Base-by-base conservation (phyloP, 2,888 invertebrate genomes). In the Eupeodes luniger region DNA sequence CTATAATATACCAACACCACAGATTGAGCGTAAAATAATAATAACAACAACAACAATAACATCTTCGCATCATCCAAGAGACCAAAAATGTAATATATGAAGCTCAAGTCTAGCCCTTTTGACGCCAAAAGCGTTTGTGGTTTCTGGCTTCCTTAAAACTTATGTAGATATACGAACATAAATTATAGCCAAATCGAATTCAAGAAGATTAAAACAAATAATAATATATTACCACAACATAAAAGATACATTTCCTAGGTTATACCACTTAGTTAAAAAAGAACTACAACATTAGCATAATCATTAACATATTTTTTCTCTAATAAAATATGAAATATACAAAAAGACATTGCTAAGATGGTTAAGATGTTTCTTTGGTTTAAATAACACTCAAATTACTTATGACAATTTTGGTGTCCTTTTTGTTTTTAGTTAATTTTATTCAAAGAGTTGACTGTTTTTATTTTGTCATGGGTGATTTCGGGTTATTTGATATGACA, bases 81-180 rank as follows among this genome's bases (percentile, higher is more conserved):
- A 47, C 53, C 53, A 70, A 70, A 53, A 34, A 12, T 27, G 5
- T 34, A 59, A 27, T 51, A 62, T 44, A 51, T 10, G 16, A 27
- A 66, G 34, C 34, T 5, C 6, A 11, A 49, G 61, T 55, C 69
- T 76, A 84, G 84, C 67, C 80, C 80, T 64, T 80, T 49, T 49
- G 81, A 81, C 81, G 84, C 81, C 81, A 55, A 55, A 81, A 75
- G 55, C 27, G 53, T 64, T 47, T 64, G 64, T 53, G 70, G 55
- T 70, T 70, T 70, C 55, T 70, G 70, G 70, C 55, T 70, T 55
- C 44, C 11, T 55, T 40, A 55, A 44, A 19, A 19, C 7, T n/a
- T 27, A 27, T 2, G 2, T 27, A 27, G 1, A 27, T 27, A 27
- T 27, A 49, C 10, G 14, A 34, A 40, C 40, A 5, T 40, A 40